Conservation (phyloP, 2,888 invertebrate genomes). For the Caenorhabditis japonica region DNA sequence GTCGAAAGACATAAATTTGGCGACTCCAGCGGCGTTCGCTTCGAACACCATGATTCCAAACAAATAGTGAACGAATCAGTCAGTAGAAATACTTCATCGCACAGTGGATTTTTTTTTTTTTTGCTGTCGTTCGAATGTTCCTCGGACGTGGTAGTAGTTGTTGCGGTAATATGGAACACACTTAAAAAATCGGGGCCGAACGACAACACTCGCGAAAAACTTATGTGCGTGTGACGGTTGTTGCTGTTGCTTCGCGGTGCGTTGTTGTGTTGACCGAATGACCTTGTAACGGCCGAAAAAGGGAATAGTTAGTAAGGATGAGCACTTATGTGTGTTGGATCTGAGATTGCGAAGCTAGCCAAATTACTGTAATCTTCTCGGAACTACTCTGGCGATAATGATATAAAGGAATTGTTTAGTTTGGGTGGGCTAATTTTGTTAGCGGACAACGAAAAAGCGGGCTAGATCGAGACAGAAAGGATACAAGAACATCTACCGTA, state of each 20-base stretch:
- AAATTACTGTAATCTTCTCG: no score
- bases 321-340: slow-evolving; percentile 34
- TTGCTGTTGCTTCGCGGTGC: slow-evolving; percentile 14
- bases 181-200: slow-evolving; percentile 54
- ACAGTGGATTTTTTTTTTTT: no score
- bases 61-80: not conserved
- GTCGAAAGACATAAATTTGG: slow-evolving; percentile 48
- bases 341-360: no score
- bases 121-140: no score
- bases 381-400: no score
- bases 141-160: no score
- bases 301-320: slow-evolving; percentile 39
- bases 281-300: slow-evolving; percentile 52
- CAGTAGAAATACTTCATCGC: slow-evolving; percentile 33
- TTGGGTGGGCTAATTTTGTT: no score
- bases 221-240: no score
- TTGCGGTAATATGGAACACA: slow-evolving; percentile 54
- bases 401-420: no score
- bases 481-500: no score
- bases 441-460: no score
- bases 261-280: slow-evolving; percentile 37
- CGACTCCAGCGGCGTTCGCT: slow-evolving; percentile 19
- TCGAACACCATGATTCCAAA: slow-evolving; percentile 30
- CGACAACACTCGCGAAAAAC: slow-evolving; percentile 28
- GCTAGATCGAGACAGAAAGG: no score